Evolutionary conservation across 2,888 invertebrate species (phyloP).

Genomic region (Mesochorus sp.): DNA sequence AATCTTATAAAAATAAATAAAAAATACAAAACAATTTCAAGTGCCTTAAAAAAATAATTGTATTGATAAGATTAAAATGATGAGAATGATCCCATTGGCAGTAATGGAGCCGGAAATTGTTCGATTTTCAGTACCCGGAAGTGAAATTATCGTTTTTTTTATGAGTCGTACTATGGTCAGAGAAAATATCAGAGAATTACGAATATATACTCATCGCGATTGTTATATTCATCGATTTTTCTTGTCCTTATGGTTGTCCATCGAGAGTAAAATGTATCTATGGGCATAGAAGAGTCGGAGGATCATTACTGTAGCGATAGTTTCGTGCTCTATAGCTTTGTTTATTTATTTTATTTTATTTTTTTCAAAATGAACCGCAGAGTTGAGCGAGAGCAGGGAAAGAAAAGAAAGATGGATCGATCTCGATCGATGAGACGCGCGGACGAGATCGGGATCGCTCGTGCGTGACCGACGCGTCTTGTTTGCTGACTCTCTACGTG

Average conservation of each 20-base stretch:
- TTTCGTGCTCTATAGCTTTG: neutral
- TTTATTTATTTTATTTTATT: neutral
- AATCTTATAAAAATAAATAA: neutral
- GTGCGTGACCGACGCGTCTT: conserved; percentile 61
- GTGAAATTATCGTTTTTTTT: no score
- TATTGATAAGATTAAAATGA: neutral
- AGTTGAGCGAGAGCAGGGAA: neutral
- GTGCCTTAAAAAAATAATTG: neutral
- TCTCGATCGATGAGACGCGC: conserved; percentile 55
- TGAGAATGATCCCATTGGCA: neutral
- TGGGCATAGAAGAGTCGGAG: neutral
- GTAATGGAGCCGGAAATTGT: no score
- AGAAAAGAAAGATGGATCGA: conserved; percentile 35
- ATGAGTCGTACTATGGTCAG: no score
- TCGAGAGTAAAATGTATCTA: neutral
- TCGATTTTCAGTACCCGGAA: no score
- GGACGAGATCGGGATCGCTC: conserved; percentile 54
- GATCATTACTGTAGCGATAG: neutral
- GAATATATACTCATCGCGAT: no score
- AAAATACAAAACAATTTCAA: neutral
- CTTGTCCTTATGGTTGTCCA: neutral
- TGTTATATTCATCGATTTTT: neutral
- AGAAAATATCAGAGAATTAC: no score
- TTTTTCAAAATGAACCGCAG: neutral
- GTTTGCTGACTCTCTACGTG: conserved; percentile 47